phyloP scores from a whole-genome alignment of 2,113 vertebrate genomes.

The Apteryx owenii region DNA sequence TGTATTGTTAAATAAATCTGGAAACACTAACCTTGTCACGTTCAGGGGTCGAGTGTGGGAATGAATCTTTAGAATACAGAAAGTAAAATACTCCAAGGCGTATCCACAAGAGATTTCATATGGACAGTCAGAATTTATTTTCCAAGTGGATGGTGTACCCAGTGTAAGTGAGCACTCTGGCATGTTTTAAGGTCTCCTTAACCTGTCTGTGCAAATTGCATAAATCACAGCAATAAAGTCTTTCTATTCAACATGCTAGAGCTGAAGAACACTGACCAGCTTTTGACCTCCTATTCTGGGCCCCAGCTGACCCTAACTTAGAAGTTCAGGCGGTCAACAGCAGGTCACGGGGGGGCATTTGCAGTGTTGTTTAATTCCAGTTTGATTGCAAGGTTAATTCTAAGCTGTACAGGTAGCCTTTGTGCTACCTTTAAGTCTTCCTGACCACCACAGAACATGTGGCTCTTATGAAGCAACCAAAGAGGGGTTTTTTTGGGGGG shows the following conservation, averaged over 20 bases:
- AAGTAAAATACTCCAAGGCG: conserved; percentile 85
- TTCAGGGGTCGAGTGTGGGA: conserved; percentile 82
- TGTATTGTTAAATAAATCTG: conserved; percentile 83
- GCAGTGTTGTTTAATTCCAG: conserved; percentile 77
- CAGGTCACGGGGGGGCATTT: conserved; percentile 85
- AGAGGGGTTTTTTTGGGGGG: background rate
- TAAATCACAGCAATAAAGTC: conserved; percentile 94
- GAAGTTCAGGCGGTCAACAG: conserved; percentile 96
- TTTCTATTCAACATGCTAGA: conserved; percentile 81
- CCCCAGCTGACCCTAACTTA: conserved; percentile 88
- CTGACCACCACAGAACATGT: background rate
- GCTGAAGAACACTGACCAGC: conserved; percentile 86
- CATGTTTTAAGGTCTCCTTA: conserved; percentile 85
- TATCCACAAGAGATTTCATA: conserved; percentile 83
- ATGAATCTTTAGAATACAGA: conserved; percentile 78
- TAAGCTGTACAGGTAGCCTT: conserved; percentile 72
- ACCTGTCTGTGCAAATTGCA: conserved; percentile 88
- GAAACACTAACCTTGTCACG: conserved; percentile 80
- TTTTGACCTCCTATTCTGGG: conserved; percentile 91
- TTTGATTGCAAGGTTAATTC: conserved; percentile 79
- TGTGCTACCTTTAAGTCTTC: conserved; percentile 28
- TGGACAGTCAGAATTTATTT: conserved; percentile 89
- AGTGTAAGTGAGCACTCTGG: conserved; percentile 74
- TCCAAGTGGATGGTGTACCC: conserved; percentile 77
- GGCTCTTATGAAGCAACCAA: conserved; percentile 10